Conservation (phyloP, 2,888 invertebrate genomes). For the Autographa gamma region DNA sequence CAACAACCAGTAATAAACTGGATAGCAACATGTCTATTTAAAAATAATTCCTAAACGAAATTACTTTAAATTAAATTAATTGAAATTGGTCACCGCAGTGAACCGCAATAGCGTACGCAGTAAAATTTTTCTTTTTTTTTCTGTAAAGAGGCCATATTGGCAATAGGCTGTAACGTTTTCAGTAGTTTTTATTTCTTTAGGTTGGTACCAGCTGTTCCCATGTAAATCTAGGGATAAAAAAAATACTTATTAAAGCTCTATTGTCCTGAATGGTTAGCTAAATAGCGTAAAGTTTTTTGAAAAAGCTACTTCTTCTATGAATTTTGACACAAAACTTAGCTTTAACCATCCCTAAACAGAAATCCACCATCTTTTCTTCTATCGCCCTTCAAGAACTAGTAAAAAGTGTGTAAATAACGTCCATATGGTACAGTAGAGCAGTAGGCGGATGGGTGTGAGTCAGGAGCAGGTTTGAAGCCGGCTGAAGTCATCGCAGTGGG, state of each 20-base stretch:
- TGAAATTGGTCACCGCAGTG: not conserved
- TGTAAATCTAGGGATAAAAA: no score
- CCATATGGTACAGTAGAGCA: slow-evolving; percentile 45
- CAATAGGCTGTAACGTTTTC: no score
- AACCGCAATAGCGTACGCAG: not conserved
- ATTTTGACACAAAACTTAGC: not conserved
- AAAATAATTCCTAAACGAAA: not conserved
- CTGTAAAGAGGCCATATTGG: no score
- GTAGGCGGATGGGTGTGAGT: slow-evolving; percentile 67
- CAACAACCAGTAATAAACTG: not conserved
- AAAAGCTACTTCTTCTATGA: no score
- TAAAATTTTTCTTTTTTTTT: no score
- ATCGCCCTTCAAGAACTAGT: not conserved
- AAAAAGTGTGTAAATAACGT: slow-evolving; percentile 21
- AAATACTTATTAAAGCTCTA: no score
- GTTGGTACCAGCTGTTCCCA: no score
- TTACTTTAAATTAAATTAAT: not conserved
- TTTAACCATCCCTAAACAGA: not conserved
- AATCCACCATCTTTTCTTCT: not conserved
- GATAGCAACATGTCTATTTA: not conserved
- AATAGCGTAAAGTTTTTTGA: no score
- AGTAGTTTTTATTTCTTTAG: no score
- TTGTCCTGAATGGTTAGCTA: no score
- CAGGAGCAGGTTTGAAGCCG: slow-evolving; percentile 63
- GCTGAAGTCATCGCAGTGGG: slow-evolving; percentile 63